These are phyloP conservation scores for Drosophila ezoana DNA, from an alignment of 2,888 invertebrate species.

Conservation along the genomic window DNA sequence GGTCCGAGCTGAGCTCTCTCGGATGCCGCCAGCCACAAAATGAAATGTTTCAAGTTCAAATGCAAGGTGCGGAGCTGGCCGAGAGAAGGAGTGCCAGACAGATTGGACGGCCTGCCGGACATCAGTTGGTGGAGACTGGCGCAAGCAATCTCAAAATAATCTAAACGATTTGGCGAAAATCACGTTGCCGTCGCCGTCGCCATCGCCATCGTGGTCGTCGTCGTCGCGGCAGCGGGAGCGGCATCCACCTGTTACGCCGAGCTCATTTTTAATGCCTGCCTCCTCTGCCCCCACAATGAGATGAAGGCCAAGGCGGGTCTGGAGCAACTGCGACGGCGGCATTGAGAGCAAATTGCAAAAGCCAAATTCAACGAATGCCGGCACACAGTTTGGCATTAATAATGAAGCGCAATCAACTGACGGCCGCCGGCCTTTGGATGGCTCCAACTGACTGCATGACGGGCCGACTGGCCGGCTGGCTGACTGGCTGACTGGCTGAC, in stretches of 20 bases:
- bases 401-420: constrained; percentile 82
- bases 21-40: constrained; percentile 70
- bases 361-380: constrained; percentile 83
- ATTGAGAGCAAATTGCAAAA: constrained; percentile 83
- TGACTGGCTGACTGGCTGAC: constrained; percentile 6
- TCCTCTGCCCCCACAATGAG: constrained; percentile 11
- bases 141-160: constrained; percentile 81
- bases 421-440: constrained; percentile 63
- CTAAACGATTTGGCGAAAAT: constrained; percentile 81
- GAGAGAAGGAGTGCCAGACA: constrained; percentile 62
- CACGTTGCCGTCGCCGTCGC: constrained; percentile 69
- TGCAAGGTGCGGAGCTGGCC: constrained; percentile 72
- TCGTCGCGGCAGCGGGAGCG: constrained; percentile 49
- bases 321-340: constrained; percentile 49
- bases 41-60: constrained; percentile 81
- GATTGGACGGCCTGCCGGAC: constrained; percentile 40
- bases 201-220: constrained; percentile 32
- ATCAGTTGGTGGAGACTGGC: constrained; percentile 63
- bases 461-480: constrained; percentile 32
- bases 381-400: constrained; percentile 82
- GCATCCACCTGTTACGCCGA: constrained; percentile 82
- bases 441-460: constrained; percentile 41
- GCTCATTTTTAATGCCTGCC: constrained; percentile 79
- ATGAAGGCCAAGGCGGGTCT: constrained; percentile 44
- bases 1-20: constrained; percentile 33